phyloP scores from a whole-genome alignment of 2,113 vertebrate species.

The Circaetus cinerascens region DNA sequence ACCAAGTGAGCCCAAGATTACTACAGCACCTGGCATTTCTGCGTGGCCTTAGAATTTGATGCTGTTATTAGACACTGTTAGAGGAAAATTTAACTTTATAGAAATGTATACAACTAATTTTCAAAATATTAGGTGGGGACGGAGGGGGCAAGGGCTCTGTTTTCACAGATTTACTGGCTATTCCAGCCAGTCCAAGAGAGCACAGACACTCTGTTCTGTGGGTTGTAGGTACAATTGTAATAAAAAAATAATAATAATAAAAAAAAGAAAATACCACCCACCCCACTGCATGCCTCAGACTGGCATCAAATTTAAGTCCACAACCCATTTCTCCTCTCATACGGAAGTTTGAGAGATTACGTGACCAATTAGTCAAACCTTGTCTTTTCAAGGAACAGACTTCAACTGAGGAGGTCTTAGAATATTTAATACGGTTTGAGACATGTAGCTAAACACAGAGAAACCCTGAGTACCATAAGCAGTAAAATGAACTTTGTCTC shows the following conservation, averaged over 20 bases:
- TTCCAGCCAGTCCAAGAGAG: not conserved
- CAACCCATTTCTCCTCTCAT: not conserved
- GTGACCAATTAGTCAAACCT: not conserved
- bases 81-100: not conserved
- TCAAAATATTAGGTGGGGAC: not conserved
- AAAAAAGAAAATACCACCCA: not conserved
- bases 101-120: not conserved
- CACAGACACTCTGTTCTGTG: not conserved
- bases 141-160: not conserved
- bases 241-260: rapidly evolving
- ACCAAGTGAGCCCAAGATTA: not conserved
- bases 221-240: not conserved
- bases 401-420: conserved; percentile 6
- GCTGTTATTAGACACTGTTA: not conserved
- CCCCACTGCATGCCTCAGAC: not conserved
- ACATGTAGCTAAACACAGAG: conserved; percentile 11
- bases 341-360: not conserved
- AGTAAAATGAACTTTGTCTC: not conserved
- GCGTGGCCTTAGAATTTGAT: not conserved
- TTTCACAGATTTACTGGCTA: not conserved
- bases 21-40: not conserved
- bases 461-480: not conserved
- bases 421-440: conserved; percentile 19
- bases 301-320: not conserved
- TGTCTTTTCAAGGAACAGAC: not conserved